A percentile compares a stretch with the other conserved stretches of the same genome.
Evolutionary conservation across 2,113 vertebrate species (phyloP).

Genomic region (Gymnobelideus leadbeateri): DNA sequence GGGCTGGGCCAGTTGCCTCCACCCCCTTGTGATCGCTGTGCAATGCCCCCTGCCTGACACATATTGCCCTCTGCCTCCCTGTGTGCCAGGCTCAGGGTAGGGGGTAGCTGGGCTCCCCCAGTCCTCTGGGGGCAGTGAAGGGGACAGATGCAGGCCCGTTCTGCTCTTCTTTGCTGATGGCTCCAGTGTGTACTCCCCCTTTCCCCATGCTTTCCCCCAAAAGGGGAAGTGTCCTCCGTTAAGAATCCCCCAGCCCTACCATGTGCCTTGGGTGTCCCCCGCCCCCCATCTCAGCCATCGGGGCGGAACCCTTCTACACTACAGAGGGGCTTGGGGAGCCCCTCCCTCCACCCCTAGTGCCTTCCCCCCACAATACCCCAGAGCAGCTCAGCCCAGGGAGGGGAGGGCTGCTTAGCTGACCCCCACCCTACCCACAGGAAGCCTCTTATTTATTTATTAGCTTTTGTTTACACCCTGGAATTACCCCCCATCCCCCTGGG

Average conservation of each 20-base stretch:
- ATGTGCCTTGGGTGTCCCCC: constrained; percentile 72
- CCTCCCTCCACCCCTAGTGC: constrained; percentile 64
- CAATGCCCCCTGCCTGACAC: constrained; percentile 36
- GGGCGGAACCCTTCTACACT: constrained; percentile 75
- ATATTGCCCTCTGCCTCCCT: constrained; percentile 21
- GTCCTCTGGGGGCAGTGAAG: constrained; percentile 42
- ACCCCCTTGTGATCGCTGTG: constrained; percentile 59
- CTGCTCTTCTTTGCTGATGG: constrained; percentile 51
- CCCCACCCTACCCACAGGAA: constrained; percentile 71
- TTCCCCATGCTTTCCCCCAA: not conserved
- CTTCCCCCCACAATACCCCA: constrained; percentile 65
- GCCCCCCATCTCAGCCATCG: constrained; percentile 70
- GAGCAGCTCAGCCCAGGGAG: constrained; percentile 76
- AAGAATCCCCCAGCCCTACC: constrained; percentile 28
- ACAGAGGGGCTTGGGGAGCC: constrained; percentile 74
- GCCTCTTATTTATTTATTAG: constrained; percentile 83
- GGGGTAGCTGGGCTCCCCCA: constrained; percentile 34
- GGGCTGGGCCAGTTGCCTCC: constrained; percentile 66
- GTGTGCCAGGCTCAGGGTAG: not conserved
- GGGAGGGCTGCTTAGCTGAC: constrained; percentile 76
- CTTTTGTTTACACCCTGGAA: constrained; percentile 82
- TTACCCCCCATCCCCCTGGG: constrained; percentile 73
- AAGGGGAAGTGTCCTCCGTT: constrained; percentile 43
- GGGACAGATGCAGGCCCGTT: constrained; percentile 43
- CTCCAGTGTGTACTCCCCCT: constrained; percentile 32